These are phyloP conservation scores for Corticium candelabrum DNA, from an alignment of 37 sponge, comb jelly and placozoan genomes.

Conservation along the genomic window DNA sequence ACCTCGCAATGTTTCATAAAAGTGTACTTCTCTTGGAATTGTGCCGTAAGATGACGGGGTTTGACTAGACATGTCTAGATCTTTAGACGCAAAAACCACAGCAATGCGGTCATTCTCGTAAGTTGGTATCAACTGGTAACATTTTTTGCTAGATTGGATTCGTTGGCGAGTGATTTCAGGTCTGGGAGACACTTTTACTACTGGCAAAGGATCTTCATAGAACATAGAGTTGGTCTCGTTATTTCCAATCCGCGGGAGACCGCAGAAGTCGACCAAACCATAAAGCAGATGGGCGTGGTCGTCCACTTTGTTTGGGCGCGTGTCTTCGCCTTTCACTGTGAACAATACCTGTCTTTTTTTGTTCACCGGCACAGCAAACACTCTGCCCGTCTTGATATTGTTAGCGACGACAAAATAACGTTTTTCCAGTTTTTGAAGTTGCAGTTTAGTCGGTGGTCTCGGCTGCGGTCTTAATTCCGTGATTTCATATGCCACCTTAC, in stretches of 20 bases:
- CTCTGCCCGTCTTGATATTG: neutral
- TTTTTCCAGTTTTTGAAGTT: neutral
- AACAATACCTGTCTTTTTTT: neutral
- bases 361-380: neutral
- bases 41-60: too few relatives aligned
- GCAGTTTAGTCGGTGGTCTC: neutral
- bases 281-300: neutral
- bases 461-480: neutral
- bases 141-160: neutral
- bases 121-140: neutral
- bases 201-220: neutral
- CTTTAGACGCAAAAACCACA: too few relatives aligned
- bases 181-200: neutral
- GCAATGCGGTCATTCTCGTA: neutral
- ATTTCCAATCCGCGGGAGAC: neutral
- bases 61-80: neutral
- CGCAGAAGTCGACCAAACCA: neutral
- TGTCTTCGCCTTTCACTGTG: neutral
- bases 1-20: too few relatives aligned
- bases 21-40: too few relatives aligned
- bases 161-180: neutral
- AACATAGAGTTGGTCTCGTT: neutral
- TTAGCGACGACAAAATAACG: neutral
- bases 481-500: neutral
- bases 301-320: neutral